phyloP scores from a whole-genome alignment of 2,113 vertebrate genomes.

The Serilophus lunatus region DNA sequence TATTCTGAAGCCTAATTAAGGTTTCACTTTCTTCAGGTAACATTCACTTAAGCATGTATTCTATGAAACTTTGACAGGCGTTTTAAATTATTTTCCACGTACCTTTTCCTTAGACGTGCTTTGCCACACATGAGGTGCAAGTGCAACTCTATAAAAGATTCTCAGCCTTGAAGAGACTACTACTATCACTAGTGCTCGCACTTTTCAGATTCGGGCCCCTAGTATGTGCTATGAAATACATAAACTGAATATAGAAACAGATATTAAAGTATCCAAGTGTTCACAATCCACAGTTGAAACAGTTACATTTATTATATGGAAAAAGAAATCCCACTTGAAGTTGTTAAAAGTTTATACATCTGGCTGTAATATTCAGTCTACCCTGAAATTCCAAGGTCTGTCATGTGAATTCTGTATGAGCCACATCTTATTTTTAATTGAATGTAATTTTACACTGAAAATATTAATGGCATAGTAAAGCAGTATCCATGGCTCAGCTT shows the following conservation, averaged over 20 bases:
- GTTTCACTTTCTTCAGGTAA: background rate
- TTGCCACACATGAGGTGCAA: background rate
- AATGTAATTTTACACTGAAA: conserved; percentile 59
- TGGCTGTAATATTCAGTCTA: background rate
- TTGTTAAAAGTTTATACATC: background rate
- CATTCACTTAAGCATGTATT: background rate
- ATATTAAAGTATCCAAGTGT: background rate
- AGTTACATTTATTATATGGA: background rate
- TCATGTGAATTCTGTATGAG: background rate
- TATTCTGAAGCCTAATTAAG: background rate
- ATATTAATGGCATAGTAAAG: conserved; percentile 16
- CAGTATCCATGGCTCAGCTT: background rate
- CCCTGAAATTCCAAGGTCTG: background rate
- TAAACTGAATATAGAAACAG: background rate
- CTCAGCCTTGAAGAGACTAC: background rate
- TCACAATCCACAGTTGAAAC: background rate
- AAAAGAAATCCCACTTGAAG: background rate
- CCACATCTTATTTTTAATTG: conserved; percentile 35
- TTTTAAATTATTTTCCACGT: background rate
- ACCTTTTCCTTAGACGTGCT: background rate
- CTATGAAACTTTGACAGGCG: background rate
- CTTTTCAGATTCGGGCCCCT: background rate
- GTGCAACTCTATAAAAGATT: background rate
- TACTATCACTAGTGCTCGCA: background rate
- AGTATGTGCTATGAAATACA: background rate